Base-by-base conservation (phyloP, 2,797 vertebrate genomes). In the Myotis vivesi region DNA sequence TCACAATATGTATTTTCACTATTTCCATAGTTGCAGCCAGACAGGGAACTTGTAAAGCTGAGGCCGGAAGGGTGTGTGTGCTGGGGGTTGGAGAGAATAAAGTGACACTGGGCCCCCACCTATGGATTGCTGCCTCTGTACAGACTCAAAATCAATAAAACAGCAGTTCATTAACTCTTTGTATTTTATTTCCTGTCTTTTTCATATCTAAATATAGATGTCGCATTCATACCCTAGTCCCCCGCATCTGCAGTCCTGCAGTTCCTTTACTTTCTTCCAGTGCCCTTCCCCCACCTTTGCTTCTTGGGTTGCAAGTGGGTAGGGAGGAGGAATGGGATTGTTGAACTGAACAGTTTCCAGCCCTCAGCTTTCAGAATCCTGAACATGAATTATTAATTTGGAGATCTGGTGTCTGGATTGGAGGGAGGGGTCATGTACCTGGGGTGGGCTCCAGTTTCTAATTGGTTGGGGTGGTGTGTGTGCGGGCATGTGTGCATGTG, bases 381-480 rank as follows among this genome's bases (percentile, higher is more conserved):
- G 49, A 85, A 59, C 83, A 94, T 97, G 92, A 97, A 97, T 96
- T 92, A 95, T 97, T 97, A 91, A 97, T 97, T 73, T 82, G 93
- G 41, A 92, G 97, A 97, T 97, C 94, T 75, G 82, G 81, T 97
- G 93, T 95, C 95, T 86, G 79, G 30, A 72, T 3, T 85, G 57
- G 53, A 91, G 87, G 77, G 89, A 75, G 53, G 94, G 75, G 62
- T 81, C 66, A 16, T 3, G 17, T 76, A 76, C 68, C 69, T 68
- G 69, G 10, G 77, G n/a, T 22, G 77, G 86, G 93, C 53, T 91
- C 79, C 87, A 19, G 75, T 75, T 86, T 89, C 76, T 25, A 41
- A 9, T 10, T 49, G 68, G 72, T n/a, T 53, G 83, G 59, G 19
- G 59, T 30, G 9, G 77, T 51, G 75, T 44, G 87, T 62, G 59